A percentile compares a stretch with the other conserved stretches of the same genome.
phyloP scores from a whole-genome alignment of 1,140 invertebrate genomes.

The Agrilus planipennis region DNA sequence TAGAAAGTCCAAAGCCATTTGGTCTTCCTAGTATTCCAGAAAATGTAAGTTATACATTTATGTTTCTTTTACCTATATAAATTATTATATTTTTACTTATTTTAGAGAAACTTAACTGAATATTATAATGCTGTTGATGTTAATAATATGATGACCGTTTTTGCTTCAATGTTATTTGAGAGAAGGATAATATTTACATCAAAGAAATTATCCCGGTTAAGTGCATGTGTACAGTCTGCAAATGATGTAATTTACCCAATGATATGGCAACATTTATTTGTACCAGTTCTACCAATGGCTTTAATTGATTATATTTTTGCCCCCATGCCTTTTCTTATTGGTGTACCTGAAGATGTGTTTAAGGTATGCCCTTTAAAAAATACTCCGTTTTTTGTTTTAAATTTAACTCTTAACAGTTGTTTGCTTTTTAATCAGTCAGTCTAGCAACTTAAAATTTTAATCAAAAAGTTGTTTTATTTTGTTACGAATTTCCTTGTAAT shows the following conservation, averaged over 20 bases:
- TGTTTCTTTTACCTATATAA: background rate
- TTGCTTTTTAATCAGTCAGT: slow-evolving; percentile 4
- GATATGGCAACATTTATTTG: slow-evolving; percentile 97
- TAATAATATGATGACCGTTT: slow-evolving; percentile 86
- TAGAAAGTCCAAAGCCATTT: slow-evolving; percentile 63
- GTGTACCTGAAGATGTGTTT: slow-evolving; percentile 72
- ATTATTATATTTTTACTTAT: slow-evolving; percentile 16
- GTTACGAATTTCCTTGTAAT: no score
- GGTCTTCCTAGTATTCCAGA: slow-evolving; percentile 85
- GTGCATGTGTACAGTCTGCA: slow-evolving; percentile 87
- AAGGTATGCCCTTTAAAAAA: no score
- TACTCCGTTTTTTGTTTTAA: slow-evolving; percentile 57
- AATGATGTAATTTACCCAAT: slow-evolving; percentile 91
- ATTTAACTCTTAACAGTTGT: slow-evolving; percentile 4
- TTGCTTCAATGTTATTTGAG: slow-evolving; percentile 89
- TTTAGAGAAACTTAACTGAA: slow-evolving; percentile 86
- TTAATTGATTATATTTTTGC: slow-evolving; percentile 84
- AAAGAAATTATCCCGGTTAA: slow-evolving; percentile 70
- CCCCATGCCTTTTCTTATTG: slow-evolving; percentile 92
- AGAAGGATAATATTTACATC: slow-evolving; percentile 84
- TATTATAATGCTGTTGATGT: slow-evolving; percentile 90
- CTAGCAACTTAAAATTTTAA: no score
- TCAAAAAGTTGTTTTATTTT: no score
- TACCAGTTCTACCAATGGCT: slow-evolving; percentile 78
- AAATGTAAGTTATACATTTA: slow-evolving; percentile 76